Evolutionary conservation across 1,140 invertebrate genomes (phyloP), one percentile per base, ranked within the genome.

Genomic region (Stegodyphus mimosarum): DNA sequence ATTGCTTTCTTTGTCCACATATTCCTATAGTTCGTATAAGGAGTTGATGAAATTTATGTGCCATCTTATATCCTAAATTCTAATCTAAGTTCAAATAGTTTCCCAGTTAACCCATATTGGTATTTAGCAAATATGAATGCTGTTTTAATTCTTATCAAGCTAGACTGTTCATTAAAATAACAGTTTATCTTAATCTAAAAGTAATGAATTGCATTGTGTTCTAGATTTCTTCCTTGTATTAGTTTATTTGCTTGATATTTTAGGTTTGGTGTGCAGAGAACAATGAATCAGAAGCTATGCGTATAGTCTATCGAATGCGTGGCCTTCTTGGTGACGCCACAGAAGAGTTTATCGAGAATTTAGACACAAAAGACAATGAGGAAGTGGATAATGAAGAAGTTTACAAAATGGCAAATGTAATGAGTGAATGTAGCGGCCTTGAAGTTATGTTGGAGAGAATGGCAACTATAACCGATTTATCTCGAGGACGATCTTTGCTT

Each of bases 271-370:
- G 86, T 33, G 10, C 55, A 18, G 86, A 87, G 60, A 85, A 93
- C 88, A 92, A 92, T 89, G 93, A 93, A 89, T 89, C 94, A 49
- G 96, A 98, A 89, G 95, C 96, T 0, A 99, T 99, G 98, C 93
- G 97, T n/a, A 95, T 99, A 7, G 95, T 99, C n/a, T 99, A 99
- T 91, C 93, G 98, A 71, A 99, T 99, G 97, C 92, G 98, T 87
- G 98, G 98, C 6, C 91, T 99, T 48, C 93, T 99, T 6, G 98
- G 98, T 10, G 98, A 99, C 91, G 98, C 98, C 2, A 99, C 98
- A 0, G 98, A 99, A 90, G 98, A 99, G 91, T 99, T 99, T 91
- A 96, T 99, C 13, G 98, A 99, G 91, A 97, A 95, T 5, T 91
- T 99, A 18, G 96, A 95, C 72, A 94, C 93, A n/a, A 97, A 95